phyloP scores from a whole-genome alignment of 2,888 invertebrate species.

The Tuberolachnus salignus region DNA sequence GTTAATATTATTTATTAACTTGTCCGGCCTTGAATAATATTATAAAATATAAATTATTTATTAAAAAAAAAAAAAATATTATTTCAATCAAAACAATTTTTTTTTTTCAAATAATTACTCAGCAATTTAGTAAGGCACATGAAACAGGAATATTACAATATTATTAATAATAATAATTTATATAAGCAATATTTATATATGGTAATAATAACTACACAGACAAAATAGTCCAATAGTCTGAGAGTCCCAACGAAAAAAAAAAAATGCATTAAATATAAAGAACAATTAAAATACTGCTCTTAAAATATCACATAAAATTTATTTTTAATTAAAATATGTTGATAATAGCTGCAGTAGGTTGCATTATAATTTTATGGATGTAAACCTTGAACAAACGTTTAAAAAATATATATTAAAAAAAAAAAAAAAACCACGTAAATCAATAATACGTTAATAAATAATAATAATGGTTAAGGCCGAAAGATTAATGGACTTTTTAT shows the following conservation, averaged over 20 bases:
- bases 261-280: constrained; percentile 10
- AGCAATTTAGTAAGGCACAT: too few relatives aligned
- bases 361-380: background rate
- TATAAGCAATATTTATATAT: background rate
- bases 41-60: too few relatives aligned
- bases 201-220: background rate
- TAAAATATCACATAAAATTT: constrained; percentile 2
- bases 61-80: too few relatives aligned
- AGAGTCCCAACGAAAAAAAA: background rate
- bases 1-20: too few relatives aligned
- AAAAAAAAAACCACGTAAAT: constrained; percentile 22
- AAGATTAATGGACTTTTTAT: constrained; percentile 43
- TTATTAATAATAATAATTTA: too few relatives aligned
- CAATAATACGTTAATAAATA: constrained; percentile 43
- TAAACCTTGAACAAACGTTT: constrained; percentile 36
- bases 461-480: constrained; percentile 29
- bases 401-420: background rate
- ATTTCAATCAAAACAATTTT: too few relatives aligned
- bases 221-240: background rate
- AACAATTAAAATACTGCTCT: background rate
- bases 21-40: too few relatives aligned
- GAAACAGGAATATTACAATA: too few relatives aligned
- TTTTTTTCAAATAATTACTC: too few relatives aligned
- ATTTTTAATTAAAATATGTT: constrained; percentile 43
- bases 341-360: background rate